Base-by-base conservation (phyloP, 2,113 vertebrate species). In the Seriola dumerili region DNA sequence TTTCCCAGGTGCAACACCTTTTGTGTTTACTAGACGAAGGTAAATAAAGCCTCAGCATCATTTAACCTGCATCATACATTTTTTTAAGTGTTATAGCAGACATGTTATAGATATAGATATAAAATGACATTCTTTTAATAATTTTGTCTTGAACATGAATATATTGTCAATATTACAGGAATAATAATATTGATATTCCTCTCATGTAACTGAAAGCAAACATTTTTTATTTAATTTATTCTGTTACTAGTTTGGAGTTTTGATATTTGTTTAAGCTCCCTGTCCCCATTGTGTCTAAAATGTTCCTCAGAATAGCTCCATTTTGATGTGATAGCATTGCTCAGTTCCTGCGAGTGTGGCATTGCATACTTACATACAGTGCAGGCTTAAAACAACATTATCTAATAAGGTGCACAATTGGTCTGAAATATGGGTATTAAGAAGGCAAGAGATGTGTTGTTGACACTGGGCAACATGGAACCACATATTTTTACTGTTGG, bases 1-100 rank as follows among this genome's bases (percentile, higher is more conserved):
- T 80, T 91, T 92, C 66, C 93, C 92, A 8, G 93, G 93, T 46
- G 96, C 95, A 69, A 97, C 97, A 32, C 97, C 97, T 13, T 98
- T 98, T 94, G 97, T 99, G 86, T 98, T 97, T 91, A 97, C 96
- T 44, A 96, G 97, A 80, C 95, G 96, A 88, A 96, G 97, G 97
- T 97, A 96, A 96, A 90, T 84, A 83, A 73, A 80, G 50, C 36
- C 17, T 59, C 38, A 4, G 17, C 11, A 36, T 25, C 29, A 59
- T 52, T 23, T 38, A 11, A 4, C 23, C n/a, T 17, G 13, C 14
- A 21, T 32, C 3, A 25, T 50, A 74, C n/a, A 46, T 71, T 13
- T 48, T 25, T 16, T 29, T 3, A 40, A 23, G 3, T 5, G 14
- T 36, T 14, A 16, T 25, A 38, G n/a, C n/a, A 21, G 21, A 42